Conservation (phyloP, 2,888 invertebrate genomes). For the Seladonia tumulorum region DNA sequence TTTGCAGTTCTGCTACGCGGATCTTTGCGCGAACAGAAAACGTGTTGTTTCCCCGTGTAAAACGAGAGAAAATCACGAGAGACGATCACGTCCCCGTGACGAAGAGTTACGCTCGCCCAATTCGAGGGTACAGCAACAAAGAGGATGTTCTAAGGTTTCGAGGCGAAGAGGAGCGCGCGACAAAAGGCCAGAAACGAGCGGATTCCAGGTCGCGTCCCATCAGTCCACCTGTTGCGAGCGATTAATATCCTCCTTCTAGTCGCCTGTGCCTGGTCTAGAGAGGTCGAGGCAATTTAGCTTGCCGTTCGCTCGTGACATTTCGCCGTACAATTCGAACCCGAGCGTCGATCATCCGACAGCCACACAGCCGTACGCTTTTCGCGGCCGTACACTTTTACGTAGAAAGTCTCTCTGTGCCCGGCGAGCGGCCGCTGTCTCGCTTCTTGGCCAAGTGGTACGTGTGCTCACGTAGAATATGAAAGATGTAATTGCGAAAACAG, state of each 20-base stretch:
- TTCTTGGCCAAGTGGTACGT: slow-evolving; percentile 56
- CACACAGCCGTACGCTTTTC: not conserved
- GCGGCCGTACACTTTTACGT: slow-evolving; percentile 36
- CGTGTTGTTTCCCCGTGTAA: not conserved
- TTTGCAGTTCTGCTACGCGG: too few relatives aligned
- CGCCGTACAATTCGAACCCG: slow-evolving; percentile 10
- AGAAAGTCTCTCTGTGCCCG: slow-evolving; percentile 54
- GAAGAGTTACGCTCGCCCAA: not conserved
- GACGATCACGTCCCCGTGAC: not conserved
- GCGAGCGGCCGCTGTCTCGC: slow-evolving; percentile 45
- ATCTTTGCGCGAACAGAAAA: too few relatives aligned
- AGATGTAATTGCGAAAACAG: slow-evolving; percentile 45
- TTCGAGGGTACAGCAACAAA: not conserved
- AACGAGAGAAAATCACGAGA: not conserved
- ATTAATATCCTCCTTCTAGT: not conserved
- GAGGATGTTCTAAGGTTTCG: not conserved
- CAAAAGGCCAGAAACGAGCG: not conserved
- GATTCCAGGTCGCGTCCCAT: slow-evolving; percentile 7
- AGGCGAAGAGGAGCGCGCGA: not conserved
- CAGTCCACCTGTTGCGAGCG: slow-evolving; percentile 13
- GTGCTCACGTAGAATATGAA: slow-evolving; percentile 47
- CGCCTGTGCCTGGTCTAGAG: not conserved
- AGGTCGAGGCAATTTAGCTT: not conserved
- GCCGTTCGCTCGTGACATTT: slow-evolving; percentile 13
- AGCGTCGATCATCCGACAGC: slow-evolving; percentile 1